Percentiles rank a stretch among this genome's conserved stretches.
Evolutionary conservation across 2,113 vertebrate species (phyloP).

Genomic region (Gymnocephalus cernua): DNA sequence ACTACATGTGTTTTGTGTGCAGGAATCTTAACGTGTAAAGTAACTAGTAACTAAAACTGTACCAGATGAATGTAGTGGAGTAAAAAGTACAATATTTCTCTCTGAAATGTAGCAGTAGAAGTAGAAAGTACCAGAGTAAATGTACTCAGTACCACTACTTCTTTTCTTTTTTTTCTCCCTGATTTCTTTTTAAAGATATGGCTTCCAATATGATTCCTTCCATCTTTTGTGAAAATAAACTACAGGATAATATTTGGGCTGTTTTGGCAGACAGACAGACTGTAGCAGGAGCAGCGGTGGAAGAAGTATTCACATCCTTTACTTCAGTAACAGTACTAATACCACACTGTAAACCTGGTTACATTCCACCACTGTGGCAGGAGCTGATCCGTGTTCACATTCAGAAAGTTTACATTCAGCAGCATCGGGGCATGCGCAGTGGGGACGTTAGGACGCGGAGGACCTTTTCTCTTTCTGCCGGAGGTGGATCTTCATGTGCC

Average conservation of each 20-base stretch:
- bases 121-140: no score
- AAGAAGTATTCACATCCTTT: no score
- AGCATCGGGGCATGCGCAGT: neutral
- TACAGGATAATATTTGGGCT: neutral
- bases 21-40: no score
- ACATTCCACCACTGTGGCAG: neutral
- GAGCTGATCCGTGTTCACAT: neutral
- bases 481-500: conserved; percentile 94
- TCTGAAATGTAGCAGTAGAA: no score
- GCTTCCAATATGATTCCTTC: conserved; percentile 8
- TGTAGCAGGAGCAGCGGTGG: no score
- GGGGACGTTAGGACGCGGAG: conserved; percentile 35
- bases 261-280: neutral
- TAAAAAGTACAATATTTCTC: no score
- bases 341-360: no score
- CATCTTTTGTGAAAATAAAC: neutral
- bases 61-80: no score
- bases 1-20: no score
- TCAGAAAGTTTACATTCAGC: conserved; percentile 15
- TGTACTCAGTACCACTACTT: no score
- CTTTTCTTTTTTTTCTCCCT: conserved; percentile 9
- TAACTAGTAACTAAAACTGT: no score
- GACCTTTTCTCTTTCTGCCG: conserved; percentile 89
- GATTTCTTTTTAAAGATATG: conserved; percentile 6
- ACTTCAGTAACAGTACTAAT: no score